Percentiles rank a stretch among this genome's conserved stretches.
Evolutionary conservation across 2,888 invertebrate genomes (phyloP).

Genomic region (Yponomeuta plumbellus): DNA sequence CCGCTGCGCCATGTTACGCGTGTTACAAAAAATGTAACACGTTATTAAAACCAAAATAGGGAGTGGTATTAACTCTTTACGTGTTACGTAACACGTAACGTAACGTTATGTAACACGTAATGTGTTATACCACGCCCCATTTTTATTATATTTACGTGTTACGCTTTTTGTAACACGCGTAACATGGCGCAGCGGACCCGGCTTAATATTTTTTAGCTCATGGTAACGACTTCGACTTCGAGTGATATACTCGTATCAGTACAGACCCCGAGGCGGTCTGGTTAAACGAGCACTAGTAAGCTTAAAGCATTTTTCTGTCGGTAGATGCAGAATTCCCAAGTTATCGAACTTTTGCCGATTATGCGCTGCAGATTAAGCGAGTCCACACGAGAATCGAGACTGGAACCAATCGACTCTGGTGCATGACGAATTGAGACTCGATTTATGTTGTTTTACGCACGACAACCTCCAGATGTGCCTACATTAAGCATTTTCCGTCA

Average conservation of each 20-base stretch:
- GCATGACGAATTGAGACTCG: conserved; percentile 46
- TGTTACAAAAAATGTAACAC: too few species aligned
- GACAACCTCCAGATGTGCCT: neutral
- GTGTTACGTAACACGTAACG: too few species aligned
- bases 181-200: too few species aligned
- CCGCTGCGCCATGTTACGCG: too few species aligned
- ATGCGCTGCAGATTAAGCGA: conserved; percentile 35
- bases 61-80: too few species aligned
- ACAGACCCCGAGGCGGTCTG: neutral
- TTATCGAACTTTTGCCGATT: conserved; percentile 37
- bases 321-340: conserved; percentile 27
- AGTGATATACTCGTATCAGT: neutral
- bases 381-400: conserved; percentile 34
- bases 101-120: too few species aligned
- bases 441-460: conserved; percentile 30
- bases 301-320: neutral
- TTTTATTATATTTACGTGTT: too few species aligned
- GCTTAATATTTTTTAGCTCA: neutral
- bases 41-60: too few species aligned
- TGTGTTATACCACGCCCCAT: too few species aligned
- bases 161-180: too few species aligned
- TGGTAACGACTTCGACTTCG: neutral
- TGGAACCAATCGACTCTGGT: conserved; percentile 46
- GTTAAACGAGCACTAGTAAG: neutral
- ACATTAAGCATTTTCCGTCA: neutral